Conservation (phyloP, 2,888 invertebrate genomes). For the Auanema sp. region DNA sequence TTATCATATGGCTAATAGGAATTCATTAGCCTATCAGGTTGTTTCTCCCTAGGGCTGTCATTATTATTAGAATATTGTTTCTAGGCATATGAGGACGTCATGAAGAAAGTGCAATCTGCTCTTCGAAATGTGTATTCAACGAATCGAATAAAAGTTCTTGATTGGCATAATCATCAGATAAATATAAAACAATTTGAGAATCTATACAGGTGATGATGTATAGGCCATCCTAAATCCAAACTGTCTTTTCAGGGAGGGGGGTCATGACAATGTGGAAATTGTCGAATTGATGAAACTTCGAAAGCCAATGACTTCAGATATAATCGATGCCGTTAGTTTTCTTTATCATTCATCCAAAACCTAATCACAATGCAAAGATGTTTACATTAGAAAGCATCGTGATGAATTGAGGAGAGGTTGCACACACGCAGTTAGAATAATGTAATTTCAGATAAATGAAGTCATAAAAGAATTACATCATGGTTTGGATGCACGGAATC, state of each 20-base stretch:
- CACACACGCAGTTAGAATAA: no score
- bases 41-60: background rate
- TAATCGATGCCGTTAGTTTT: conserved; percentile 6
- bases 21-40: background rate
- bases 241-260: conserved; percentile 34
- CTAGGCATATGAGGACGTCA: conserved; percentile 18
- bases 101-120: conserved; percentile 23
- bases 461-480: conserved; percentile 9
- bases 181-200: conserved; percentile 41
- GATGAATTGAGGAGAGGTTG: background rate
- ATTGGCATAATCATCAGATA: conserved; percentile 46
- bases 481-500: conserved; percentile 12
- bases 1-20: conserved; percentile 9
- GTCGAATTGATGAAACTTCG: conserved; percentile 51
- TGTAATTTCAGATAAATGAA: conserved; percentile 14
- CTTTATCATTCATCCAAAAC: no score
- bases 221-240: background rate
- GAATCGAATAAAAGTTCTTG: conserved; percentile 34
- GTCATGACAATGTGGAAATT: conserved; percentile 44
- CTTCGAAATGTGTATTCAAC: conserved; percentile 20
- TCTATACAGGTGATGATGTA: conserved; percentile 30
- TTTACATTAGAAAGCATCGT: no score
- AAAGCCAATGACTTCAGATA: conserved; percentile 33
- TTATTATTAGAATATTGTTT: background rate
- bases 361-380: no score